Base-by-base conservation (phyloP, 2,888 invertebrate species). In the Eupeodes luniger region DNA sequence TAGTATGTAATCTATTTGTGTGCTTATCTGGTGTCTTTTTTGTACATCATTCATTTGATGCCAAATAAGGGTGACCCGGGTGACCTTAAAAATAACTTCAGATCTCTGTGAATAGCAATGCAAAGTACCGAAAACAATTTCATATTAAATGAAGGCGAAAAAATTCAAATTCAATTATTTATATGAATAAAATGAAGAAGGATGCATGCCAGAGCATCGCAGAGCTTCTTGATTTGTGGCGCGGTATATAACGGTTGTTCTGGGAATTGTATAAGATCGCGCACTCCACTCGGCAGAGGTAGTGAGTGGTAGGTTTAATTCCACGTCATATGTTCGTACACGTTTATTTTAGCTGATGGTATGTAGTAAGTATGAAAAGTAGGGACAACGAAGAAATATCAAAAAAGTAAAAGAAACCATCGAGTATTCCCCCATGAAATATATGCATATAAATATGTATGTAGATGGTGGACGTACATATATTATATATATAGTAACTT, bases 141-240 rank as follows among this genome's bases (percentile, higher is more conserved):
- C 69, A 81, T 78, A 81, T 85, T 78, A 78, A 75, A 53, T 16
- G 47, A 47, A 40, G 67, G n/a, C 34, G 74, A 78, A 88, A 76
- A 80, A 78, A 78, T 85, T 88, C 88, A 88, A 88, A 88, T 88
- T 88, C 84, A 88, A 88, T 88, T 88, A 88, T 88, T 88, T 88
- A 88, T 88, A 81, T 64, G 78, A 81, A 88, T 81, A 81, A 85
- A 81, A 88, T 88, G 88, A 88, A 81, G 81, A 81, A 81, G 61
- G 81, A 85, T 88, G 85, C 85, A 88, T 88, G 81, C 88, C 88
- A 78, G 81, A 69, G 81, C 74, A 81, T 88, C 81, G 40, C 27
- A 44, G 36, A 44, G 49, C 51, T 77, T 77, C 81, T 77, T 88
- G 84, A 88, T 84, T 88, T 85, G 69, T 70, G 40, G 51, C 55